These are phyloP conservation scores for Arenaria interpres DNA, from an alignment of 2,113 vertebrate genomes.

Conservation along the genomic window DNA sequence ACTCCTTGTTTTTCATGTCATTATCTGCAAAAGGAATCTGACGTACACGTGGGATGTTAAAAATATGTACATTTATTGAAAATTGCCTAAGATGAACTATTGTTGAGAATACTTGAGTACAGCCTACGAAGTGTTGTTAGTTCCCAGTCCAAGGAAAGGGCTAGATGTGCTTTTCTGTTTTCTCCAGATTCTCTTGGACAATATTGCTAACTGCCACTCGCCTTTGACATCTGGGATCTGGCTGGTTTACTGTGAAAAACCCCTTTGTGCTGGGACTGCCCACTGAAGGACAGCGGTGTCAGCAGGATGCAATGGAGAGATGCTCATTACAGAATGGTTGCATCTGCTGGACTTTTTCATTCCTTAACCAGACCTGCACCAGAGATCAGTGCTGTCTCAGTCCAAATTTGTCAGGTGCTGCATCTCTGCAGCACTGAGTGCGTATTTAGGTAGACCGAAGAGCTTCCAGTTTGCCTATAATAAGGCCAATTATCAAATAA, in stretches of 20 bases:
- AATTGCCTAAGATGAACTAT: background rate
- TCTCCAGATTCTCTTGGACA: background rate
- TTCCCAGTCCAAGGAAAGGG: background rate
- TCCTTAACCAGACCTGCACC: background rate
- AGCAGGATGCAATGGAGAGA: background rate
- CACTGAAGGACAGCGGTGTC: background rate
- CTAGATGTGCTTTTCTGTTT: background rate
- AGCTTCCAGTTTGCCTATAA: background rate
- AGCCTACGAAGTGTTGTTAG: background rate
- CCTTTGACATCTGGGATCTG: background rate
- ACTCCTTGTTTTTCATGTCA: slow-evolving; percentile 47
- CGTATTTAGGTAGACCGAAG: background rate
- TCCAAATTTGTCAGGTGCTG: background rate
- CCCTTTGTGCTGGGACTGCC: background rate
- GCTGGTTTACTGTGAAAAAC: background rate
- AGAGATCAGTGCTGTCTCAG: background rate
- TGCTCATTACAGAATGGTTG: background rate
- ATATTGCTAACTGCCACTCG: background rate
- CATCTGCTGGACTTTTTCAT: background rate
- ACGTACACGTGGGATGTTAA: slow-evolving; percentile 6
- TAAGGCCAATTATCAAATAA: background rate
- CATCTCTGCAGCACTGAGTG: background rate
- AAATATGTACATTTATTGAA: slow-evolving; percentile 11
- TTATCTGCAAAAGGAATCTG: slow-evolving; percentile 19
- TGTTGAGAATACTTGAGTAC: background rate